Percentiles rank a stretch among this genome's conserved stretches.
phyloP scores from a whole-genome alignment of 2,113 vertebrate species.

The Nibea coibor region DNA sequence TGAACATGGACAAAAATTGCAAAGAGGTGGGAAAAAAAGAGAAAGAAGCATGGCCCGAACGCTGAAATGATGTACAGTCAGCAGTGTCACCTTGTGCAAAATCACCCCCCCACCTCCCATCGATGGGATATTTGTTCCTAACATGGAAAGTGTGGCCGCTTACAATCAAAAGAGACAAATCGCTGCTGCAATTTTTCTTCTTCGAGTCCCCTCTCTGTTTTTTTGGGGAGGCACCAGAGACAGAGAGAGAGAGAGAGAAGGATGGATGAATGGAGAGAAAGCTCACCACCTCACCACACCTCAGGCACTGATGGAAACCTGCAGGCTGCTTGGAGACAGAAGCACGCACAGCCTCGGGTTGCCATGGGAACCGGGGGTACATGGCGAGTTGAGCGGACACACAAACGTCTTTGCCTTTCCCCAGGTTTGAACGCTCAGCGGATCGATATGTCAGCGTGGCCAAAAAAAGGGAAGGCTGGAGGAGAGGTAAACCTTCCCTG shows the following conservation, averaged over 20 bases:
- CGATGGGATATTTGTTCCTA: constrained; percentile 1
- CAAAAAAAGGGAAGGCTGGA: constrained; percentile 52
- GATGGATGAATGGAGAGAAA: constrained; percentile 28
- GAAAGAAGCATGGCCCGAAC: constrained; percentile 35
- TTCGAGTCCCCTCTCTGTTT: background rate
- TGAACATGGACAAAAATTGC: constrained; percentile 26
- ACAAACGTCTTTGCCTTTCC: constrained; percentile 47
- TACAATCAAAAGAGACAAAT: constrained; percentile 47
- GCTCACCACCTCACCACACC: constrained; percentile 53
- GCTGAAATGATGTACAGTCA: constrained; percentile 54
- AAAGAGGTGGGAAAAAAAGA: constrained; percentile 23
- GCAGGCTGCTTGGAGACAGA: constrained; percentile 64
- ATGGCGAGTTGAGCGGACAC: constrained; percentile 50
- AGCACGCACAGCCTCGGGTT: constrained; percentile 60
- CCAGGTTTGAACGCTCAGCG: constrained; percentile 44
- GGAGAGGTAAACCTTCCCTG: constrained; percentile 40
- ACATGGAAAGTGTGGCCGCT: constrained; percentile 12
- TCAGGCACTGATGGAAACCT: constrained; percentile 63
- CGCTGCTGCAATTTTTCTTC: constrained; percentile 23
- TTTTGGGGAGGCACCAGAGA: background rate
- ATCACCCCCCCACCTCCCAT: background rate
- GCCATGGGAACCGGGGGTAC: constrained; percentile 74
- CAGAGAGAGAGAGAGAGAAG: background rate
- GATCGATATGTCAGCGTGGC: constrained; percentile 69
- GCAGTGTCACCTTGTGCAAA: constrained; percentile 41